Percentiles rank a stretch among this genome's conserved stretches.
Conservation (phyloP, 2,797 vertebrate genomes). For the Masticophis lateralis region DNA sequence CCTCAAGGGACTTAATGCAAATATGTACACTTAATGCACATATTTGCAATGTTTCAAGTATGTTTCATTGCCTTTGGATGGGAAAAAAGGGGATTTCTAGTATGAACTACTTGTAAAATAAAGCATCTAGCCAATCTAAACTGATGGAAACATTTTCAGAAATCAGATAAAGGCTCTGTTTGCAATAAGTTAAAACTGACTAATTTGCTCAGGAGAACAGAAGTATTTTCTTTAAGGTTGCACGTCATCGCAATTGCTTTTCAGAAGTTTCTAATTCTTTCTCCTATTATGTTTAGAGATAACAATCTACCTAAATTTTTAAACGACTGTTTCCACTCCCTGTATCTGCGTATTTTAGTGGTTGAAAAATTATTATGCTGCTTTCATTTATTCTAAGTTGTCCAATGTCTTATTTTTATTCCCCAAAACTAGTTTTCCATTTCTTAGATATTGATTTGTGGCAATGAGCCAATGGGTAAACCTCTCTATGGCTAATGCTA, state of each 20-base stretch:
- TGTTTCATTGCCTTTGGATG: background rate
- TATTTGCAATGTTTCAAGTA: conserved; percentile 2
- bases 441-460: background rate
- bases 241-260: conserved; percentile 14
- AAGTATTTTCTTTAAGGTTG: background rate
- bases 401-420: background rate
- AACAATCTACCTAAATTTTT: conserved; percentile 17
- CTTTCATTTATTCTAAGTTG: background rate
- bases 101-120: background rate
- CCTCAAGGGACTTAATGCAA: background rate
- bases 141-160: background rate
- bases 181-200: conserved; percentile 11
- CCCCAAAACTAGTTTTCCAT: background rate
- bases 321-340: background rate
- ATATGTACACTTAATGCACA: background rate
- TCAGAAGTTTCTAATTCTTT: conserved; percentile 25
- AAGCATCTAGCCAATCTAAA: background rate
- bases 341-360: background rate
- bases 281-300: conserved; percentile 14
- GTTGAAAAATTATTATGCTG: background rate
- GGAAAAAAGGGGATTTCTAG: background rate
- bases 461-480: background rate
- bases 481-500: background rate
- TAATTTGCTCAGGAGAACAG: background rate
- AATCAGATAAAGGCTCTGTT: background rate